Base-by-base conservation (phyloP, 2,888 invertebrate genomes). In the Vanessa cardui region DNA sequence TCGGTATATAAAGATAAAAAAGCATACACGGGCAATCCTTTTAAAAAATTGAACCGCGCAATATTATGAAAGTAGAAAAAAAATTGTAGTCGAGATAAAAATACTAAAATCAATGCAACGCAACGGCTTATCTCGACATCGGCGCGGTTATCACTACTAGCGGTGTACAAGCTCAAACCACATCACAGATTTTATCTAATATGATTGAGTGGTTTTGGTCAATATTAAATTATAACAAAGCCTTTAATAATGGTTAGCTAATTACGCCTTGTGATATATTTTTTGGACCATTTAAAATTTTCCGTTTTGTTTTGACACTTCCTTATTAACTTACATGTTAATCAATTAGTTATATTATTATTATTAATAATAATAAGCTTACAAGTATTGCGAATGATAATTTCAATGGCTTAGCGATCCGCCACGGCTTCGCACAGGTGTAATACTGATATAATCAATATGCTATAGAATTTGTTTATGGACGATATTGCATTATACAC, bases 161-260 rank as follows among this genome's bases (percentile, higher is more conserved):
- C 56, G 62, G 39, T 39, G 56, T 39, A 58, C 61, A 45, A 66
- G 56, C 62, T 56, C 46, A 45, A 64, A 67, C 66, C 58, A 45
- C 72, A 80, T 78, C 72, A 67, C 71, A 64, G 87, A 87, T 87
- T 62, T 81, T 85, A 88, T 88, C 87, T 65, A 45, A n/a, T 52
- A 75, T 86, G 88, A 88, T 88, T 78, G 88, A 88, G 78, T 80
- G 85, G 80, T 82, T 83, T 80, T 81, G 77, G 81, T 77, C 70
- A 71, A 77, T 77, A 79, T 79, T 78, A 80, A 84, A 86, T 85
- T 83, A 79, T 80, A 78, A 78, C 81, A 80, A 78, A 77, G 72
- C 74, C 72, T 74, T 83, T 82, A 83, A 84, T 81, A 83, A 71
- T 72, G 71, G 74, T 67, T 75, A 76, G 75, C 76, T 70, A 72